Evolutionary conservation across 2,888 invertebrate species (phyloP), one percentile per base, ranked within the genome.

Genomic region (Idaea aversata): DNA sequence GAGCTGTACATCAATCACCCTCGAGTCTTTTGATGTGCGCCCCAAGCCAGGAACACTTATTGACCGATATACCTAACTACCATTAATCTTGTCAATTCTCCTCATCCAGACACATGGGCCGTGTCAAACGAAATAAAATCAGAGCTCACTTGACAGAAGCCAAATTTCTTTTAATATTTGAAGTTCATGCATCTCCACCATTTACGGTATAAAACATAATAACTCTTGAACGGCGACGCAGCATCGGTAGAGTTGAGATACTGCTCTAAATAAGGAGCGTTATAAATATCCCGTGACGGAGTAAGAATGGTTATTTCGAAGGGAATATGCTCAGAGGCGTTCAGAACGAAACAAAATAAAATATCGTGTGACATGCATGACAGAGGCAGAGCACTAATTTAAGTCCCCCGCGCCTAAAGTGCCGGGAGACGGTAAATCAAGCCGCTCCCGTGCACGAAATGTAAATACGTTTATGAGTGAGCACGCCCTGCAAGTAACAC

Each of bases 261-360:
- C 75, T 69, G 75, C 75, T 86, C 88, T 87, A 87, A 86, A 90
- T 88, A 88, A 86, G 87, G 87, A 74, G 74, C 75, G 78, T 81
- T 88, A 91, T 90, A 90, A 91, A 91, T 92, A 91, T 78, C 80
- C 77, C 80, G 77, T 84, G 86, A 88, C 88, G 83, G 75, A 76
- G 76, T 80, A 83, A 86, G 87, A 85, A 87, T 85, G 81, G 80
- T 81, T 84, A 84, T 85, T 85, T 85, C 79, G 79, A 84, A 86
- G 84, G 84, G 85, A 87, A 85, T 83, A 81, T 81, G 82, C 78
- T 72, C 70, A 77, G 75, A 77, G 78, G 75, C 84, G 75, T 75
- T 72, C 76, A 74, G 76, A 74, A 79, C 80, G 82, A 79, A 85
- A 81, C 78, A 84, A 86, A 87, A 89, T 86, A 88, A 91, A 86